phyloP scores from a whole-genome alignment of 2,888 invertebrate species.

The Ormyrus thymus region DNA sequence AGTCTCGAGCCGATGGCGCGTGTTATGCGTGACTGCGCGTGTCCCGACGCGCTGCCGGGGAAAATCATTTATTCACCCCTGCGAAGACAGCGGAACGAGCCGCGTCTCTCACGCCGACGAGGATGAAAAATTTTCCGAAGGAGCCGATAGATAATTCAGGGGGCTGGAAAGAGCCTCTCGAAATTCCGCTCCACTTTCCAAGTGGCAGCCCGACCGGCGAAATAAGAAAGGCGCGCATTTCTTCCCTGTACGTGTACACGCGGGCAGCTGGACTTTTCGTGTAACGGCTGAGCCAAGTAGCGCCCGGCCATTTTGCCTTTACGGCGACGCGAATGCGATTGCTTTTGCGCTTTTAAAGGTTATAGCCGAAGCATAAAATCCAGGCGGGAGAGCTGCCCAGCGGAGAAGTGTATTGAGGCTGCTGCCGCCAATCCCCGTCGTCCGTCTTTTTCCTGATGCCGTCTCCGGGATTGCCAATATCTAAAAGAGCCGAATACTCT shows the following conservation, averaged over 20 bases:
- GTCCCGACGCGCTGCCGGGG: neutral
- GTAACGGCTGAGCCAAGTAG: slow-evolving; percentile 14
- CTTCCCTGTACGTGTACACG: too few species aligned
- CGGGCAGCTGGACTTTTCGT: slow-evolving; percentile 4
- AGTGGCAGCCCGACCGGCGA: neutral
- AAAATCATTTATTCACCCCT: slow-evolving; percentile 60
- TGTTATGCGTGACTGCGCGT: slow-evolving; percentile 8
- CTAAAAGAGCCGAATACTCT: too few species aligned
- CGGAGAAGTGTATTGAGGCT: too few species aligned
- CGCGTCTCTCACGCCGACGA: slow-evolving; percentile 10
- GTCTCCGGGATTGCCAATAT: slow-evolving; percentile 21
- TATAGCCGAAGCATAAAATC: slow-evolving; percentile 55
- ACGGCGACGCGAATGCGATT: slow-evolving; percentile 54
- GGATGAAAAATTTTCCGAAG: slow-evolving; percentile 55
- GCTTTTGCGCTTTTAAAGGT: slow-evolving; percentile 56
- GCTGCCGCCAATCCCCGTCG: slow-evolving; percentile 17
- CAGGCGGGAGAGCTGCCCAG: slow-evolving; percentile 18
- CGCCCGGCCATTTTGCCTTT: slow-evolving; percentile 49
- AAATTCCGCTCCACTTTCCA: neutral
- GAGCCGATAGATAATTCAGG: slow-evolving; percentile 58
- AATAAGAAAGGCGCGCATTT: slow-evolving; percentile 3
- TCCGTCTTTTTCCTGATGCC: slow-evolving; percentile 39
- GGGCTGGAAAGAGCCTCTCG: neutral
- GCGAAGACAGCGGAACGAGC: slow-evolving; percentile 36
- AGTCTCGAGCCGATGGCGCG: slow-evolving; percentile 5